Conservation (phyloP, 2,888 invertebrate species). For the Celastrina argiolus region DNA sequence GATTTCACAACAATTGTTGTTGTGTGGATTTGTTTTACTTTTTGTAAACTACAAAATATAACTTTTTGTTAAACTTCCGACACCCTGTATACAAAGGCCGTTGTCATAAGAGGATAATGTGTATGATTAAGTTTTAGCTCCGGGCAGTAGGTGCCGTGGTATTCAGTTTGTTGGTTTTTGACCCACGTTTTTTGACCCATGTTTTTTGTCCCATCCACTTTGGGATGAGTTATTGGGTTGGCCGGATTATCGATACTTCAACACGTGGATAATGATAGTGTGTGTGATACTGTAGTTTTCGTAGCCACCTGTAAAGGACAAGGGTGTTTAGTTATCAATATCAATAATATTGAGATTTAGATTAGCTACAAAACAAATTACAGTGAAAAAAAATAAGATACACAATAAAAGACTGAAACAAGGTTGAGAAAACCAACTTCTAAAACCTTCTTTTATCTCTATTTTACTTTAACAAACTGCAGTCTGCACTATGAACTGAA, state of each 20-base stretch:
- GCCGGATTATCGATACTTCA: background rate
- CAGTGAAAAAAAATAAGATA: too few relatives aligned
- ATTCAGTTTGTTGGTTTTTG: slow-evolving; percentile 57
- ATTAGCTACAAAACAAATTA: too few relatives aligned
- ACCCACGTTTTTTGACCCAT: slow-evolving; percentile 12
- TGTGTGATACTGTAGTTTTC: background rate
- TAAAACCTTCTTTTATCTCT: too few relatives aligned
- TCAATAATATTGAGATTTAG: too few relatives aligned
- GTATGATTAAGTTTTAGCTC: slow-evolving; percentile 67
- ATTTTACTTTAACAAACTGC: too few relatives aligned
- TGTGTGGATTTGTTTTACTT: too few relatives aligned
- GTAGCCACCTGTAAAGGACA: background rate
- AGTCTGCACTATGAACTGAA: too few relatives aligned
- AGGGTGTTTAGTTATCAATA: too few relatives aligned
- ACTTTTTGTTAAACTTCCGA: slow-evolving; percentile 39
- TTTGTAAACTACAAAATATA: too few relatives aligned
- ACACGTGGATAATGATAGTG: slow-evolving; percentile 7
- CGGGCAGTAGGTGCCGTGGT: slow-evolving; percentile 64
- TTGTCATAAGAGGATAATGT: slow-evolving; percentile 69
- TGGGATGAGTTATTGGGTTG: slow-evolving; percentile 15
- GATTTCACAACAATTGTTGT: too few relatives aligned
- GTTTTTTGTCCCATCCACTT: slow-evolving; percentile 17
- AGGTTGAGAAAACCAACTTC: too few relatives aligned
- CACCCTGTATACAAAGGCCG: slow-evolving; percentile 49
- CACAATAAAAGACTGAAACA: too few relatives aligned